A percentile compares a stretch with the other conserved stretches of the same genome.
phyloP scores from a whole-genome alignment of 2,113 vertebrate species.

The Ciconia stormi region DNA sequence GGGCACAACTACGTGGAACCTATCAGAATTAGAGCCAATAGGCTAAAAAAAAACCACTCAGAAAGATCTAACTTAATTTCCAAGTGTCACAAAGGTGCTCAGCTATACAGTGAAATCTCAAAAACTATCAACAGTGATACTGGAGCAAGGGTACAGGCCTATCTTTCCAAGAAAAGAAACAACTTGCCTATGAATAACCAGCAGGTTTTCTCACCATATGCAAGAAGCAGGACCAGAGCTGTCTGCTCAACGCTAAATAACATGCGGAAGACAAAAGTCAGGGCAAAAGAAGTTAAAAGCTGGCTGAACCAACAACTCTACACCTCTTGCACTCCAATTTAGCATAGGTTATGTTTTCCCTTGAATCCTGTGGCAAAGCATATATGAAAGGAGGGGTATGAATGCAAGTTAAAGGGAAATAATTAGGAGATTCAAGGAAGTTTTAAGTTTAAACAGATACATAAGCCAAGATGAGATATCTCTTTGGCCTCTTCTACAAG shows the following conservation, averaged over 20 bases:
- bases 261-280: not conserved
- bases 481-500: not conserved
- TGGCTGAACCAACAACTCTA: not conserved
- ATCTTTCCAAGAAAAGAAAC: not conserved
- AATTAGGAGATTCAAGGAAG: not conserved
- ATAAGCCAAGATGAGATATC: not conserved
- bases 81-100: not conserved
- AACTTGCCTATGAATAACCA: not conserved
- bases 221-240: not conserved
- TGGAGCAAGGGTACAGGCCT: not conserved
- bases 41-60: not conserved
- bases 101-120: not conserved
- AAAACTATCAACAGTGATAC: not conserved
- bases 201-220: not conserved
- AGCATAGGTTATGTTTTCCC: fast-evolving
- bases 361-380: not conserved
- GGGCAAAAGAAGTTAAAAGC: not conserved
- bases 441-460: not conserved
- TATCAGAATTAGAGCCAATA: not conserved
- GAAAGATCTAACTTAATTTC: not conserved
- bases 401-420: not conserved
- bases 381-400: not conserved
- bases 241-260: not conserved
- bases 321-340: not conserved
- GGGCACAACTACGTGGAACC: not conserved